Evolutionary conservation across 1,140 invertebrate species (phyloP), one percentile per base, ranked within the genome.

Genomic region (Steinernema feltiae): DNA sequence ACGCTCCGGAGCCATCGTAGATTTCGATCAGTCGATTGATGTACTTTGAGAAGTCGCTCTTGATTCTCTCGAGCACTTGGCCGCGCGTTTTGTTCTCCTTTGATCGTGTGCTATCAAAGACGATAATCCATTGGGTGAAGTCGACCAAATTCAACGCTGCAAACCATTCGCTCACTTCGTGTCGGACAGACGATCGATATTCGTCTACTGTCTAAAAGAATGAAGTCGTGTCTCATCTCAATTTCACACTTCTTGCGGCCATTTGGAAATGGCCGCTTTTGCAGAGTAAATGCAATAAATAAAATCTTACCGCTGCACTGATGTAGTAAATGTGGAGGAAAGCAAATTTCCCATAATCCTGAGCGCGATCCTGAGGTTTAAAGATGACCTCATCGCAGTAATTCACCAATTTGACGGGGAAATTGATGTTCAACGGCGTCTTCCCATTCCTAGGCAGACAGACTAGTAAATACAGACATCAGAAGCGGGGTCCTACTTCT

Each of bases 281-380:
- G n/a, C n/a, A n/a, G 70, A 27, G 21, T 46, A 30, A 70, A 71
- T 21, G 29, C 7, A 2, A 69, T n/a, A 35, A 24, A 46, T 18
- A 15, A 15, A 53, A 53, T 17, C 74, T 32, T 69, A 83, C 82
- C 30, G 48, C 27, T 7, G 80, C 63, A 77, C 69, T 74, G 31
- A 84, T 74, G 71, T 85, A 86, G 41, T 76, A 86, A 30, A 84
- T 30, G 41, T 84, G 83, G 1, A 84, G 27, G 69, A 86, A 84
- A 1, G 84, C 83, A 69, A 80, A 69, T 74, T 76, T 63, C 21
- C 71, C 75, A 35, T 72, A 70, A 31, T 71, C 53, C 18, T 72
- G 30, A 24, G 30, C 48, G n/a, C 32, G 27, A 41, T 41, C 35
- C 27, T 53, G 18, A 1, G 48, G 30, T 48, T 21, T 18, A 32